Evolutionary conservation across 2,888 invertebrate species (phyloP).

Genomic region (Gymnoscelis rufifasciata): DNA sequence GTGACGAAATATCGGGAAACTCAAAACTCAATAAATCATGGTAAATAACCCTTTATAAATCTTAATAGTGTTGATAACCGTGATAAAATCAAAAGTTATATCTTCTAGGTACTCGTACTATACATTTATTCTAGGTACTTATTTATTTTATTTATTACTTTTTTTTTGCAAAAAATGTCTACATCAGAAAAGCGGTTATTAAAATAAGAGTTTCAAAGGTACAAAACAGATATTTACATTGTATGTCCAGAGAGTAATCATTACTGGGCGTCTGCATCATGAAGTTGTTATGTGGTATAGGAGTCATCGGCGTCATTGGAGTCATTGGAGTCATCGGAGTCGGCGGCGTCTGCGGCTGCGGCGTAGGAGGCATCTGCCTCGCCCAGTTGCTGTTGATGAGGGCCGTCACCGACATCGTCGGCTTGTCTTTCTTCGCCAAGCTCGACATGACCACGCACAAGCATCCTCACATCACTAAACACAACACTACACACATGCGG

Average conservation of each 20-base stretch:
- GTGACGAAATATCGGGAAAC: no score
- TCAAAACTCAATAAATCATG: no score
- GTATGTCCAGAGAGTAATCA: slow-evolving; percentile 70
- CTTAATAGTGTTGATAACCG: no score
- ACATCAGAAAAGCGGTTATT: no score
- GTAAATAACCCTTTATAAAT: no score
- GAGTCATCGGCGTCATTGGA: slow-evolving; percentile 43
- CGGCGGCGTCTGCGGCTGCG: slow-evolving; percentile 45
- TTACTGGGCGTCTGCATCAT: slow-evolving; percentile 55
- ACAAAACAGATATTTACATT: slow-evolving; percentile 62
- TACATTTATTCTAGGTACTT: no score
- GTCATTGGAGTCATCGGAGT: slow-evolving; percentile 43
- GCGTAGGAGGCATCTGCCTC: slow-evolving; percentile 55
- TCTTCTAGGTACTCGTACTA: no score
- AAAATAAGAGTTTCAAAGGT: no score
- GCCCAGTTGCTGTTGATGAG: slow-evolving; percentile 86
- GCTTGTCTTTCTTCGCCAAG: slow-evolving; percentile 91
- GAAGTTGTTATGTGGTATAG: slow-evolving; percentile 45
- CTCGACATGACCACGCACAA: slow-evolving; percentile 73
- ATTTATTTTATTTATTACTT: no score
- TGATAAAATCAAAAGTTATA: no score
- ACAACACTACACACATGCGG: slow-evolving; percentile 43
- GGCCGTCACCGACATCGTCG: slow-evolving; percentile 91
- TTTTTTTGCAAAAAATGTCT: no score
- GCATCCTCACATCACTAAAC: slow-evolving; percentile 73